Conservation (phyloP, 2,113 vertebrate genomes). For the Phaethornis superciliosus region DNA sequence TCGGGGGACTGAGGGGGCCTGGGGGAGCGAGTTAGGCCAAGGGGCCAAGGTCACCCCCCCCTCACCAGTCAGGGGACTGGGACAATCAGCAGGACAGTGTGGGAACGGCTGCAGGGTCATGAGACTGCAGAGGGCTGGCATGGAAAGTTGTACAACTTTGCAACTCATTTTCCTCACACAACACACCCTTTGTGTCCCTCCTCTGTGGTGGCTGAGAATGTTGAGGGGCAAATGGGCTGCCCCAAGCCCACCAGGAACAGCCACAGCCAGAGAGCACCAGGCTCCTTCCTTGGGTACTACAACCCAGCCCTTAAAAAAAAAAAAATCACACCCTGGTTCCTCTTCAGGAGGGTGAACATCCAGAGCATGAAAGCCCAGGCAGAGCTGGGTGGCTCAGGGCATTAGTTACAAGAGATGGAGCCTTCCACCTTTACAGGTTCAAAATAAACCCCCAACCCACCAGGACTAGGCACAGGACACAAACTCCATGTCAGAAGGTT, state of each 20-base stretch:
- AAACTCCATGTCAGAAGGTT: accelerated
- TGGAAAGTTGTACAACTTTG: background rate
- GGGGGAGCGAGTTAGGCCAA: background rate
- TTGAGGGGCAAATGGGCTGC: background rate
- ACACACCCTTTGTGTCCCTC: constrained; percentile 47
- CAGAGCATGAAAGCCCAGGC: accelerated
- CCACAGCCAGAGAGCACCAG: background rate
- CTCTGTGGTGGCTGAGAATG: accelerated
- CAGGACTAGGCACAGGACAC: background rate
- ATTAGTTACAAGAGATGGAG: accelerated
- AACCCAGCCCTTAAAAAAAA: background rate
- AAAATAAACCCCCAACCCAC: background rate
- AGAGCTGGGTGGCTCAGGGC: background rate
- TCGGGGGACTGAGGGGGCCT: accelerated
- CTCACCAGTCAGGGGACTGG: accelerated
- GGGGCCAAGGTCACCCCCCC: background rate
- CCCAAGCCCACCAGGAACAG: accelerated
- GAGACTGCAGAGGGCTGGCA: background rate
- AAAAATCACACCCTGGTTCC: accelerated
- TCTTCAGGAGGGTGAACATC: background rate
- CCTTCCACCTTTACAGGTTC: background rate
- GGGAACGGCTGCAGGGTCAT: constrained; percentile 49
- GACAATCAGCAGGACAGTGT: background rate
- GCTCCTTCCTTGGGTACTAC: background rate
- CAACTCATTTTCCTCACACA: constrained; percentile 32